Percentiles rank a stretch among this genome's conserved stretches.
These are phyloP conservation scores for Uria lomvia DNA, from an alignment of 2,113 vertebrate genomes.

Conservation along the genomic window DNA sequence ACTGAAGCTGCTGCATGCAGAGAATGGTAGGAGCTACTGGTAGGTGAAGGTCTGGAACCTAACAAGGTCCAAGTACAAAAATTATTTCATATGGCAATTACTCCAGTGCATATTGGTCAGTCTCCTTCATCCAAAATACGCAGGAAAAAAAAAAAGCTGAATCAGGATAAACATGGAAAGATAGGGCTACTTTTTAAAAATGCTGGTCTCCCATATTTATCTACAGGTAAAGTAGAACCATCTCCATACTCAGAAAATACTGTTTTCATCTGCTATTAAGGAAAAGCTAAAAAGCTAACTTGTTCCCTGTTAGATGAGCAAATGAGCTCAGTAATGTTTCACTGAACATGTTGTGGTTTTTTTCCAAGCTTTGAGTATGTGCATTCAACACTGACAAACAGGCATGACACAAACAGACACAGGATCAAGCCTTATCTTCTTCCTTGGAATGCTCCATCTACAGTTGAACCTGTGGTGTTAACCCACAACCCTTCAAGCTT, in stretches of 20 bases:
- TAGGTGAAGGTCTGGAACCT: neutral
- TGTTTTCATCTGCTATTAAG: neutral
- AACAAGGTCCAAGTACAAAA: neutral
- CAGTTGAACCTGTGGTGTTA: neutral
- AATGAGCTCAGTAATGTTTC: neutral
- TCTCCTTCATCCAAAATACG: neutral
- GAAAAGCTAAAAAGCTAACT: neutral
- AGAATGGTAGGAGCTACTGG: neutral
- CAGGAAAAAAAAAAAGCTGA: neutral
- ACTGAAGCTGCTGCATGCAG: neutral
- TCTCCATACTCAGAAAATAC: neutral
- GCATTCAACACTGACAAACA: neutral
- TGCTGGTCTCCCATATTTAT: neutral
- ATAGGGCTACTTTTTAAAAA: neutral
- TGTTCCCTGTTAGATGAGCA: neutral
- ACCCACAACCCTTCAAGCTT: neutral
- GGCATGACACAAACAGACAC: neutral
- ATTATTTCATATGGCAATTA: neutral
- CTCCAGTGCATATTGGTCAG: neutral
- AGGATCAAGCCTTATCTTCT: neutral
- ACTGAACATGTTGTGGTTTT: neutral
- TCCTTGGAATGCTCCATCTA: neutral
- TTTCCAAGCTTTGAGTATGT: neutral
- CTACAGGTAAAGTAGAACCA: neutral
- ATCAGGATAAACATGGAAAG: neutral